A percentile compares a stretch with the other conserved stretches of the same genome.
phyloP scores from a whole-genome alignment of 2,113 vertebrate species.

The Maccullochella peelii region DNA sequence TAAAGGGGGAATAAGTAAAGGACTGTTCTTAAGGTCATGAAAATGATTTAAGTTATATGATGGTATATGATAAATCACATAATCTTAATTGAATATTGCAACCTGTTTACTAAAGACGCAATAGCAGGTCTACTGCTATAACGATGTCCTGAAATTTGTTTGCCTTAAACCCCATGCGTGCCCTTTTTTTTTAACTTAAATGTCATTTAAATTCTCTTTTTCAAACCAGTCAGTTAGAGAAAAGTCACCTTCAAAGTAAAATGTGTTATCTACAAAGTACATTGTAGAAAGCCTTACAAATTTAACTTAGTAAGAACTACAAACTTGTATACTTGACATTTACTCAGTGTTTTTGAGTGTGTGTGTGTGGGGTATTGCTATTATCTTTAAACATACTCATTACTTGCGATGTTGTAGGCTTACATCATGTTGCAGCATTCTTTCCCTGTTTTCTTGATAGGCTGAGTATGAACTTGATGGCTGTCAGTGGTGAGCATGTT shows the following conservation, averaged over 20 bases:
- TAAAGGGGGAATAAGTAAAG: background rate
- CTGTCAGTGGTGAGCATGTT: slow-evolving; percentile 30
- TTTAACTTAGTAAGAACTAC: background rate
- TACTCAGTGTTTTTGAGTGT: background rate
- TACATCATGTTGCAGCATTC: slow-evolving; percentile 25
- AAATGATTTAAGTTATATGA: background rate
- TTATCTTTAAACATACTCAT: slow-evolving; percentile 2
- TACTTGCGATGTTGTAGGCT: slow-evolving; percentile 10
- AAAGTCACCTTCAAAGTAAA: background rate
- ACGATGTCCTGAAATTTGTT: background rate
- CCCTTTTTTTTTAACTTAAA: background rate
- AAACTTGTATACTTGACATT: background rate
- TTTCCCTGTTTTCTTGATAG: background rate
- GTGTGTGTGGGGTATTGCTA: background rate
- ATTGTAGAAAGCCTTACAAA: background rate
- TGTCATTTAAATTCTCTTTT: background rate
- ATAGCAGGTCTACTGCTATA: background rate
- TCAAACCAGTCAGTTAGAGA: background rate
- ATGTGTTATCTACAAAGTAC: background rate
- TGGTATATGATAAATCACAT: background rate
- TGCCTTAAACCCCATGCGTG: background rate
- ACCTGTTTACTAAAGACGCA: background rate
- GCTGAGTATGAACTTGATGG: slow-evolving; percentile 24
- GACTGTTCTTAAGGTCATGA: background rate
- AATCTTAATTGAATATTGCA: background rate